Evolutionary conservation across 1,140 invertebrate species (phyloP).

Genomic region (Pseudachorutes palmiensis): DNA sequence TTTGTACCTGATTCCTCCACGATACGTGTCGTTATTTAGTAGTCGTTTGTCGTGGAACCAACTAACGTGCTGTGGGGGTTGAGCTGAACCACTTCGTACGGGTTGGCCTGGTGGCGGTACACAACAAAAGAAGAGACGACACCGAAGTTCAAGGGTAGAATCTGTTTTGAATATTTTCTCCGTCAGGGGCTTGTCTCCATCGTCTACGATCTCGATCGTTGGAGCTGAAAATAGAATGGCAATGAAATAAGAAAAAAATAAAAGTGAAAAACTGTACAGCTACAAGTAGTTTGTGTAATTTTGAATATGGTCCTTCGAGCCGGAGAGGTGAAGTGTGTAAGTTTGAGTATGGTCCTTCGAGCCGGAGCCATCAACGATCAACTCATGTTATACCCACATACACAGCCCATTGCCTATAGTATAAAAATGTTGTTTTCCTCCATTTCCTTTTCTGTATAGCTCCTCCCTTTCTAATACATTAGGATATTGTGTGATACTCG

Average conservation of each 20-base stretch:
- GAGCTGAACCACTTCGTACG: background rate
- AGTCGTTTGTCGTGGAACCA: slow-evolving; percentile 61
- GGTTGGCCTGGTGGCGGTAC: background rate
- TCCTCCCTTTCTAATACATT: too few species aligned
- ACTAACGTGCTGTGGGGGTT: slow-evolving; percentile 50
- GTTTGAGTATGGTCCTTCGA: too few species aligned
- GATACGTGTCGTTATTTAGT: slow-evolving; percentile 73
- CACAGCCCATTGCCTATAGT: too few species aligned
- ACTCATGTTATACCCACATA: too few species aligned
- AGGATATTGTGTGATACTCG: too few species aligned
- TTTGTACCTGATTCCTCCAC: slow-evolving; percentile 77
- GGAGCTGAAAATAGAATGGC: slow-evolving; percentile 59
- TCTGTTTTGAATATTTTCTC: slow-evolving; percentile 81
- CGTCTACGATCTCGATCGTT: slow-evolving; percentile 74
- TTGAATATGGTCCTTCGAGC: too few species aligned
- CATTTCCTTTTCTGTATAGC: too few species aligned
- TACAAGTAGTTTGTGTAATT: too few species aligned
- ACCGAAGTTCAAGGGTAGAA: slow-evolving; percentile 74
- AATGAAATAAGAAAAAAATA: background rate
- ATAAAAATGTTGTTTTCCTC: too few species aligned
- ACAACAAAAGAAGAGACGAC: slow-evolving; percentile 40
- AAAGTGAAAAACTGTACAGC: too few species aligned
- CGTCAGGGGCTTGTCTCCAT: slow-evolving; percentile 63
- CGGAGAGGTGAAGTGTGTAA: too few species aligned
- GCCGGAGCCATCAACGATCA: too few species aligned